Evolutionary conservation across 2,888 invertebrate genomes (phyloP).

Genomic region (Protophormia terraenovae): DNA sequence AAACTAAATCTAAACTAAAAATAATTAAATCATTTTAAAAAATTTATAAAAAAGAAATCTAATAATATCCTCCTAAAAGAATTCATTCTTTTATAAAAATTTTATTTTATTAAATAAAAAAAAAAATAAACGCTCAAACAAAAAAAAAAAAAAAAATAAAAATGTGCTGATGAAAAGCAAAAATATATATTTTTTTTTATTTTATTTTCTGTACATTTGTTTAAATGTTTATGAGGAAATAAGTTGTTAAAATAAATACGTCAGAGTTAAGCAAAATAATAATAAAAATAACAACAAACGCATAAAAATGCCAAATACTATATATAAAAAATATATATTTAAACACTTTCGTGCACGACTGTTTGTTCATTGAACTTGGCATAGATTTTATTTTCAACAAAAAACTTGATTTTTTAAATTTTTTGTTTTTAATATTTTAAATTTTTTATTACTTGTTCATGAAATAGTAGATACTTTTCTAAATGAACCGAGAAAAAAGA

Average conservation of each 20-base stretch:
- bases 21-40: too few relatives aligned
- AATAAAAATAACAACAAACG: background rate
- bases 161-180: background rate
- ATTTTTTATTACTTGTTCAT: background rate
- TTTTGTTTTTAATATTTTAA: background rate
- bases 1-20: too few relatives aligned
- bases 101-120: background rate
- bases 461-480: background rate
- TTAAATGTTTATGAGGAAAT: conserved; percentile 39
- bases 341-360: conserved; percentile 20
- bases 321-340: conserved; percentile 1
- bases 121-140: background rate
- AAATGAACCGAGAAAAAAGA: background rate
- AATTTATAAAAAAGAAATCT: too few relatives aligned
- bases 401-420: background rate
- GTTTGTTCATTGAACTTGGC: conserved; percentile 66
- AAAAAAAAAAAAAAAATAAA: background rate
- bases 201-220: background rate
- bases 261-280: conserved; percentile 21
- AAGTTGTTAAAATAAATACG: conserved; percentile 50
- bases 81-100: background rate
- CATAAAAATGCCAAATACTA: background rate
- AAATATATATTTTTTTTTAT: background rate
- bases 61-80: background rate
- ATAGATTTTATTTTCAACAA: conserved; percentile 40